Conservation (phyloP, 2,797 vertebrate species). For the Agapornis canus region DNA sequence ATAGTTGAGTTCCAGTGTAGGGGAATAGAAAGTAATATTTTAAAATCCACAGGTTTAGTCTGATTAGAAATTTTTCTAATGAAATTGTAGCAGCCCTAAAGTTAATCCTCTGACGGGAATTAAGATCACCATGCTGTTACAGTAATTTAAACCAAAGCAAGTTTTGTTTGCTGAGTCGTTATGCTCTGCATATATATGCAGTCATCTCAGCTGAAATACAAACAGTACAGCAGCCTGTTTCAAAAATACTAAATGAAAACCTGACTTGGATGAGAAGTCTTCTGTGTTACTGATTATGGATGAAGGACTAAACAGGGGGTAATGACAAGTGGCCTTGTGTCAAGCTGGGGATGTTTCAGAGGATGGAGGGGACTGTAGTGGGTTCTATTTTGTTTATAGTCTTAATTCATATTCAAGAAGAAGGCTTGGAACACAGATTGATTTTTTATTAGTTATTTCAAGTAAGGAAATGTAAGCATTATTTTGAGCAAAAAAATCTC, state of each 20-base stretch:
- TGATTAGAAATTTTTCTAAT: not conserved
- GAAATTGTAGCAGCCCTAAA: not conserved
- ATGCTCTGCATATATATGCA: not conserved
- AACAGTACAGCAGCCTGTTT: not conserved
- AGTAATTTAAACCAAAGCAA: not conserved
- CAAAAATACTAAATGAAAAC: constrained; percentile 40
- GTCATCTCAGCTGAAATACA: not conserved
- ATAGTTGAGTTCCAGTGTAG: not conserved
- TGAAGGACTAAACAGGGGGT: not conserved
- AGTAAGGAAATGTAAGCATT: not conserved
- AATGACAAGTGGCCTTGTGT: not conserved
- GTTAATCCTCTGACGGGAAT: not conserved
- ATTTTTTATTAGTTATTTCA: not conserved
- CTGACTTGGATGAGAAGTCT: not conserved
- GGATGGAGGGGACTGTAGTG: not conserved
- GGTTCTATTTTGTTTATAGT: not conserved
- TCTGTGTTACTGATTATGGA: not conserved
- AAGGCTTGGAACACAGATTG: not conserved
- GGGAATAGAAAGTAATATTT: not conserved
- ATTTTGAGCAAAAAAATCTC: not conserved
- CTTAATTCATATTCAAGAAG: not conserved
- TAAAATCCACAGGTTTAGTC: not conserved
- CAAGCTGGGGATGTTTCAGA: not conserved
- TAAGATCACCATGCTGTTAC: not conserved
- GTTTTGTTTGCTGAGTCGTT: constrained; percentile 1